Evolutionary conservation across 2,113 vertebrate species (phyloP), one percentile per base, ranked within the genome.

Genomic region (Sapajus apella): DNA sequence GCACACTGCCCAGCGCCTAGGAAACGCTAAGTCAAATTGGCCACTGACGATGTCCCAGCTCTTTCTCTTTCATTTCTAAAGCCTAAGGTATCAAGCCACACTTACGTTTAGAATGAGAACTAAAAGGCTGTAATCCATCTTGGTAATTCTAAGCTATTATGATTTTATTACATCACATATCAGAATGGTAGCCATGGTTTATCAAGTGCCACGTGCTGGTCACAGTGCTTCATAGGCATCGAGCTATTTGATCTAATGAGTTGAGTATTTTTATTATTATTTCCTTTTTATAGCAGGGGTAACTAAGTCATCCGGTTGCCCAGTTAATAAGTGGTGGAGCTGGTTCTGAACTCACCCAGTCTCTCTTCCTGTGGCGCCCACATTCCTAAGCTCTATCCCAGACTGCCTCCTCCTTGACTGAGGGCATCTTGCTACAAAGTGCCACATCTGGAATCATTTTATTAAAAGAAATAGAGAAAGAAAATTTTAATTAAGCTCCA

Each of bases 1-100:
- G 30, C 18, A 79, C 13, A 1, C 20, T 0, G 25, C 1, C 52
- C 0, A 0, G n/a, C 1, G 3, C 16, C 50, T 23, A 20, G 27
- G 68, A 83, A 81, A 40, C 0, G 0, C 45, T 16, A 52, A 90
- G 72, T 47, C 32, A 3, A 1, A 1, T n/a, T 18, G 4, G 11
- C 64, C 4, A 0, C 18, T 18, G 17, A 35, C n/a, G 10, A 1
- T 6, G 5, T 0, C 12, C 18, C 23, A 40, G 13, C 10, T 35
- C 30, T 21, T 21, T 23, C 13, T 9, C 43, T 68, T 50, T 61
- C 12, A 80, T 35, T 86, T 72, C 35, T 55, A 45, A 91, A 76
- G 79, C 23, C 66, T 50, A 16, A 32, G 21, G 30, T 21, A 32
- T 85, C 30, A 55, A 47, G 9, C 40, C 50, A 23, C 5, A 72